Conservation (phyloP, 1,140 invertebrate genomes). For the Plodia interpunctella region DNA sequence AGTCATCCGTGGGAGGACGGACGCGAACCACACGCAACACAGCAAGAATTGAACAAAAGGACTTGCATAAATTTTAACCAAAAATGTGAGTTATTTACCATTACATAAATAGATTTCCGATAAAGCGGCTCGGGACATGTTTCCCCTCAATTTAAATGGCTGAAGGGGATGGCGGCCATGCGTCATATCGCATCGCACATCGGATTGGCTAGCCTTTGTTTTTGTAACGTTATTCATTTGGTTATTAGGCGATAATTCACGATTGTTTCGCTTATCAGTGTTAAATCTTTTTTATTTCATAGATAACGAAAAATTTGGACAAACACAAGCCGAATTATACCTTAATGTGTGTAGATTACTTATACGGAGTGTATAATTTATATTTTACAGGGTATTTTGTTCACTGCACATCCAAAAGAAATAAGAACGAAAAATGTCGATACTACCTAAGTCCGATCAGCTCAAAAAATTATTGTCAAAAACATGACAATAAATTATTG, state of each 20-base stretch:
- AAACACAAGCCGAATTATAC: no score
- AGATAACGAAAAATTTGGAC: neutral
- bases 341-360: no score
- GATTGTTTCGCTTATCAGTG: neutral
- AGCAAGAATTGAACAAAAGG: neutral
- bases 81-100: conserved; percentile 8
- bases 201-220: conserved; percentile 10
- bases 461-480: no score
- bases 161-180: conserved; percentile 8
- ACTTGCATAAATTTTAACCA: conserved; percentile 7
- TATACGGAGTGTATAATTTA: no score
- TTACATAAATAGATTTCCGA: conserved; percentile 11
- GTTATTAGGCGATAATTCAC: conserved; percentile 3
- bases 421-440: no score
- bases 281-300: neutral
- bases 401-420: no score
- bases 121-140: conserved; percentile 7
- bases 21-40: no score
- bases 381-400: no score
- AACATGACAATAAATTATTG: no score
- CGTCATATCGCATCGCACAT: conserved; percentile 4
- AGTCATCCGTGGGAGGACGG: no score
- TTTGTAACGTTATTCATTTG: conserved; percentile 8
- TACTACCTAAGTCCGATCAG: no score
- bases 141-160: conserved; percentile 8